A percentile compares a stretch with the other conserved stretches of the same genome.
These are phyloP conservation scores for Polyergus mexicanus DNA, from an alignment of 1,140 invertebrate species.

Conservation along the genomic window DNA sequence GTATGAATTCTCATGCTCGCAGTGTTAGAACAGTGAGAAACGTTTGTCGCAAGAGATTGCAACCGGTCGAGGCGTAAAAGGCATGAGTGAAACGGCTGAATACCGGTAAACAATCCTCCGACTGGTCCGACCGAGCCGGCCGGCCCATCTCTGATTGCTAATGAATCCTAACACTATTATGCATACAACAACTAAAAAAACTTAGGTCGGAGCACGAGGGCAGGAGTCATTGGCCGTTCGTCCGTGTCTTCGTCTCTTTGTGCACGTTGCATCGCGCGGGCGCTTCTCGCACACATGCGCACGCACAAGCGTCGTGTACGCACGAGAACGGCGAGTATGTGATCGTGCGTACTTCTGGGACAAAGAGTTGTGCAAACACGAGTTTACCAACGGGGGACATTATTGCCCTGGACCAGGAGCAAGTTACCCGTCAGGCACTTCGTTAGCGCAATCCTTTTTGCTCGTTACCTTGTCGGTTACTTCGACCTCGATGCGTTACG, in stretches of 20 bases:
- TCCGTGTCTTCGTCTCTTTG: constrained; percentile 71
- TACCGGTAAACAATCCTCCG: constrained; percentile 83
- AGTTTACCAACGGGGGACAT: constrained; percentile 81
- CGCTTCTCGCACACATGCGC: constrained; percentile 13
- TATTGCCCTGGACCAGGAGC: constrained; percentile 78
- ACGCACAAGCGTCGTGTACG: constrained; percentile 22
- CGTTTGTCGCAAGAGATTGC: constrained; percentile 47
- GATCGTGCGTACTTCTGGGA: constrained; percentile 77
- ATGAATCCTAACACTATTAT: constrained; percentile 87
- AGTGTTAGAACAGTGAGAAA: constrained; percentile 1
- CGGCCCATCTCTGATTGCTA: constrained; percentile 86
- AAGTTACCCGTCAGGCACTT: constrained; percentile 82
- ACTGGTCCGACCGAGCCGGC: constrained; percentile 75
- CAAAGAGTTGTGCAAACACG: constrained; percentile 85
- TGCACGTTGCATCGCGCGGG: constrained; percentile 52
- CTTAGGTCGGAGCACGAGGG: constrained; percentile 79
- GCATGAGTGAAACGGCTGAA: constrained; percentile 69
- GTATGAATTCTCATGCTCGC: constrained; percentile 14
- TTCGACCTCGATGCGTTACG: constrained; percentile 78
- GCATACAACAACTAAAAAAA: constrained; percentile 85
- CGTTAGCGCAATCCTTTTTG: constrained; percentile 84
- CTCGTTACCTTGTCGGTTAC: constrained; percentile 78
- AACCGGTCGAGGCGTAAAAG: constrained; percentile 66
- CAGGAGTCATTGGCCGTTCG: constrained; percentile 78
- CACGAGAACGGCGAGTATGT: constrained; percentile 24